These are phyloP conservation scores for Girardinus metallicus DNA, from an alignment of 2,797 vertebrate genomes.

Conservation along the genomic window DNA sequence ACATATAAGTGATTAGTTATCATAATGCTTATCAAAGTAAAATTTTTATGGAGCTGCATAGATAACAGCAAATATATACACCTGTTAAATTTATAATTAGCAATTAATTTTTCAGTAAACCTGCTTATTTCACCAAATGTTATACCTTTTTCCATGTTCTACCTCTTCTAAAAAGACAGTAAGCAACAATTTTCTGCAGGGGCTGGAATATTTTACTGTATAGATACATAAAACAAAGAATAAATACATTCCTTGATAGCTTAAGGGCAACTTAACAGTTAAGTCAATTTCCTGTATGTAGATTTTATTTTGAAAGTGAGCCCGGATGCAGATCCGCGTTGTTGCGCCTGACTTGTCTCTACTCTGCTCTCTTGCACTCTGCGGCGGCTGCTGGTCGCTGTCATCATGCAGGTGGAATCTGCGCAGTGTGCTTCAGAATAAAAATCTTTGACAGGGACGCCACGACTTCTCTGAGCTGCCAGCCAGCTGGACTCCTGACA, in stretches of 20 bases:
- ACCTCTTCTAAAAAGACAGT: no score
- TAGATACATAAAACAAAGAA: background rate
- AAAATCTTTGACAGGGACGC: constrained; percentile 23
- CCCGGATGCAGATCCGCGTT: constrained; percentile 12
- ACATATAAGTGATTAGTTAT: background rate
- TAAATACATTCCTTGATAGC: background rate
- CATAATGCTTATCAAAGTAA: background rate
- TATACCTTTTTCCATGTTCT: background rate
- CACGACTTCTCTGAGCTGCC: background rate
- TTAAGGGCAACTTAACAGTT: background rate
- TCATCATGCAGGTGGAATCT: constrained; percentile 85
- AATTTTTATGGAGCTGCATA: background rate
- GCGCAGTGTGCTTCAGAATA: constrained; percentile 56
- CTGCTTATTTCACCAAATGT: background rate
- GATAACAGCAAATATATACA: background rate
- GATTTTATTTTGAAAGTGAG: constrained; percentile 45
- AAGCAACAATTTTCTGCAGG: no score
- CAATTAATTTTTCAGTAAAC: background rate
- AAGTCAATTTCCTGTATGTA: accelerated
- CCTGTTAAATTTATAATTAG: background rate
- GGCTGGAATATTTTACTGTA: background rate
- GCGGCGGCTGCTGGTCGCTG: constrained; percentile 67
- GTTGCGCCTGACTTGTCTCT: background rate
- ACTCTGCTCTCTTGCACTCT: constrained; percentile 37
- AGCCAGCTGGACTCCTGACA: background rate